Conservation (phyloP, 2,113 vertebrate genomes). For the Mesembrinibis cayennensis region DNA sequence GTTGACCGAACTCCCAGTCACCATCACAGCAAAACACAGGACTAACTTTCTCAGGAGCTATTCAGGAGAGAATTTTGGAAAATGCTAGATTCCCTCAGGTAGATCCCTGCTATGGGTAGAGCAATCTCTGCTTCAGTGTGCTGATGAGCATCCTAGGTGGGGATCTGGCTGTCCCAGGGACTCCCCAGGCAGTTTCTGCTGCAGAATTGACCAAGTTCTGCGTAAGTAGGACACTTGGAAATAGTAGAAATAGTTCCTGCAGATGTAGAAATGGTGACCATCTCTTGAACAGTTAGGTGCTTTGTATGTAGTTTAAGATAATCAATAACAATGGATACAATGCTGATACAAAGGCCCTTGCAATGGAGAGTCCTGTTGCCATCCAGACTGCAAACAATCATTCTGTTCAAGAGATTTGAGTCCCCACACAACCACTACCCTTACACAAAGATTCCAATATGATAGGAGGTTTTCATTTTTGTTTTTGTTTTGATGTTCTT, state of each 20-base stretch:
- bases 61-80: neutral
- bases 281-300: rapidly evolving
- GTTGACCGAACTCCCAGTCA: neutral
- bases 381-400: neutral
- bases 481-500: neutral
- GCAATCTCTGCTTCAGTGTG: neutral
- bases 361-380: neutral
- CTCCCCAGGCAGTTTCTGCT: neutral
- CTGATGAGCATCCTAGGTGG: neutral
- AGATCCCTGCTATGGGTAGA: neutral
- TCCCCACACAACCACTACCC: neutral
- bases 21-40: neutral
- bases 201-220: neutral
- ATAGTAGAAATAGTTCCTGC: neutral
- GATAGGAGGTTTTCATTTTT: neutral
- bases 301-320: neutral
- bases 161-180: neutral
- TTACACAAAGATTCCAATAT: neutral
- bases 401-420: neutral
- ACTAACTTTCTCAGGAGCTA: neutral
- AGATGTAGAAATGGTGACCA: neutral
- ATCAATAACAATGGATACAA: neutral
- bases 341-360: neutral
- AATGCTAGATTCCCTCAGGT: neutral
- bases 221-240: neutral